phyloP scores from a whole-genome alignment of 1,140 invertebrate genomes.

The Metaphire vulgaris region DNA sequence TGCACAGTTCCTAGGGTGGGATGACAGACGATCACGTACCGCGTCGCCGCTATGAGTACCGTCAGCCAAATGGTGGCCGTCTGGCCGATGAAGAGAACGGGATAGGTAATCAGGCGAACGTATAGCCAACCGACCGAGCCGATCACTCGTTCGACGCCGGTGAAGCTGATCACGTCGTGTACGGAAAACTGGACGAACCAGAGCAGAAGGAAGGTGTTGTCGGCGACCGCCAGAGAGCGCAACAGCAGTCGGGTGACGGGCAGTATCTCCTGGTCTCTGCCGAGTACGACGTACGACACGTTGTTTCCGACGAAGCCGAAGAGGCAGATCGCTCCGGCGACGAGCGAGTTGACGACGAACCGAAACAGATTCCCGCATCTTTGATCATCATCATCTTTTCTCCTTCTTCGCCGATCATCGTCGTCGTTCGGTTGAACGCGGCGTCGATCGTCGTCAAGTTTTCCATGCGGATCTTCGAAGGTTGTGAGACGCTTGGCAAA shows the following conservation, averaged over 20 bases:
- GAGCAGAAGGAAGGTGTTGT: constrained; percentile 20
- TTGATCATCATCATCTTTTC: too few relatives aligned
- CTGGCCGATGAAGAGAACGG: constrained; percentile 22
- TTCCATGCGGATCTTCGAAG: too few relatives aligned
- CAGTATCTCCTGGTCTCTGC: not conserved
- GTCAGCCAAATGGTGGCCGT: constrained; percentile 25
- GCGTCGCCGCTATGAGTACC: constrained; percentile 19
- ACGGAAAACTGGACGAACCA: constrained; percentile 28
- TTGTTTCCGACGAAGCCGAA: constrained; percentile 22
- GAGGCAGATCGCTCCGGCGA: constrained; percentile 19
- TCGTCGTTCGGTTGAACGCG: too few relatives aligned
- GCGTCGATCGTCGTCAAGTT: too few relatives aligned
- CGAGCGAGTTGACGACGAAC: constrained; percentile 16
- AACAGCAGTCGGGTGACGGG: constrained; percentile 17
- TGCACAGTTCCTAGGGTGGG: constrained; percentile 2
- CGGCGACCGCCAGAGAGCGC: constrained; percentile 15
- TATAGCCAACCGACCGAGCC: constrained; percentile 18
- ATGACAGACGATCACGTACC: constrained; percentile 20
- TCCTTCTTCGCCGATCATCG: too few relatives aligned
- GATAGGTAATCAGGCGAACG: constrained; percentile 17
- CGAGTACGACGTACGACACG: constrained; percentile 17
- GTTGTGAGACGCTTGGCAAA: too few relatives aligned
- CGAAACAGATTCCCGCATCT: not conserved
- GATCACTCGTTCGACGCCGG: not conserved
- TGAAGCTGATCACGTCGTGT: constrained; percentile 13